Conservation (phyloP, 2,888 invertebrate species). For the Thymelicus lineola region DNA sequence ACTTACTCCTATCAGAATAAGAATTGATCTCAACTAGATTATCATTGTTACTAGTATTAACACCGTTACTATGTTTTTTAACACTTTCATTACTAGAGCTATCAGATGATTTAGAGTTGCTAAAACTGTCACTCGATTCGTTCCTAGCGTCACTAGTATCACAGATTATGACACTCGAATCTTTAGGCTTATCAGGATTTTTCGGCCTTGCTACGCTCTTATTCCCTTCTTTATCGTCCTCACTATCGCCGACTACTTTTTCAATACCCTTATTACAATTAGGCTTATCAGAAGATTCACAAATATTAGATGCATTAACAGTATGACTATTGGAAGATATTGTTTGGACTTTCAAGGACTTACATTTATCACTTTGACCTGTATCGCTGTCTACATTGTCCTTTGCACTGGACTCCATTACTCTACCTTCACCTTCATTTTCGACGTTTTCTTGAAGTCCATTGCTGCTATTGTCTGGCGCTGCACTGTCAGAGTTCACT, state of each 20-base stretch:
- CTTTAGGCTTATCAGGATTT: neutral
- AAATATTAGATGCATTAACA: neutral
- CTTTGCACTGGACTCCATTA: neutral
- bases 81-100: neutral
- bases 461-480: conserved; percentile 18
- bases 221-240: neutral
- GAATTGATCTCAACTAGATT: neutral
- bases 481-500: no score
- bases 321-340: conserved; percentile 7
- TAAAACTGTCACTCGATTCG: neutral
- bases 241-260: neutral
- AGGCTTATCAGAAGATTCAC: neutral
- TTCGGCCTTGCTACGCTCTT: neutral
- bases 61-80: neutral
- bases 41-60: neutral
- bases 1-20: neutral
- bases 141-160: neutral
- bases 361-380: neutral
- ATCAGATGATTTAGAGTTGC: neutral
- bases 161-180: neutral
- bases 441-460: neutral
- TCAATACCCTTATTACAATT: conserved; percentile 1
- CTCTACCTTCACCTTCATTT: neutral
- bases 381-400: conserved; percentile 1
- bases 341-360: conserved; percentile 7